Conservation (phyloP, 2,888 invertebrate genomes). For the Arenicola marina region DNA sequence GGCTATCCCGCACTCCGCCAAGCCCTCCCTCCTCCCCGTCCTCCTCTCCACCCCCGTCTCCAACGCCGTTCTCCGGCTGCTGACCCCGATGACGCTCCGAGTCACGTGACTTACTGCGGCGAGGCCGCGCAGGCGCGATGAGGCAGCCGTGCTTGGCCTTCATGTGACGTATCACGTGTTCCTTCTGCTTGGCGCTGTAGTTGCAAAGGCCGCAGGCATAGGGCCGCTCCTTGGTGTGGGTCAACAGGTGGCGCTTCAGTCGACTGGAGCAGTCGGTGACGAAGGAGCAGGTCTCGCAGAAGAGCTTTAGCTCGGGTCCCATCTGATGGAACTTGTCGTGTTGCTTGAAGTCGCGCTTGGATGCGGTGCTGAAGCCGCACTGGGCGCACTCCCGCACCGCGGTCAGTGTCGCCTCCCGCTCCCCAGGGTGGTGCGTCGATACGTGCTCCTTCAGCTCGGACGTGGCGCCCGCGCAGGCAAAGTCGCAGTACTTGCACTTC, state of each 20-base stretch:
- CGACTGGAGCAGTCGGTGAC: slow-evolving; percentile 58
- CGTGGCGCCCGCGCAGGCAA: slow-evolving; percentile 53
- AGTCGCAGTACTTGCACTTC: slow-evolving; percentile 54
- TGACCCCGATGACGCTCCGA: not conserved
- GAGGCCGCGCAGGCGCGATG: slow-evolving; percentile 14
- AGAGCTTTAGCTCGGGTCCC: slow-evolving; percentile 56
- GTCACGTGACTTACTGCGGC: not conserved
- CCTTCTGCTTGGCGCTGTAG: slow-evolving; percentile 54
- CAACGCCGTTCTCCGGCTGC: not conserved
- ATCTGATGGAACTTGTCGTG: slow-evolving; percentile 56
- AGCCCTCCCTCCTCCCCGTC: no score
- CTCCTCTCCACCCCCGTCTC: not conserved
- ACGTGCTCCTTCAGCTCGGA: slow-evolving; percentile 56
- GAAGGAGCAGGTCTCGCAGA: slow-evolving; percentile 56
- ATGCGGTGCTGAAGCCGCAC: slow-evolving; percentile 46
- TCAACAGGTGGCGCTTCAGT: slow-evolving; percentile 50
- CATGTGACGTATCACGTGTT: slow-evolving; percentile 44
- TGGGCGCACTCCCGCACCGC: slow-evolving; percentile 37
- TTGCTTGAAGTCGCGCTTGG: slow-evolving; percentile 52
- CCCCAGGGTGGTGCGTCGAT: no score
- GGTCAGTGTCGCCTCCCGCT: slow-evolving; percentile 19
- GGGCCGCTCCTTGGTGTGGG: slow-evolving; percentile 53
- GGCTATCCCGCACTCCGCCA: not conserved
- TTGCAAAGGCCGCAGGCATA: slow-evolving; percentile 53
- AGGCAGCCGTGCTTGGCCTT: slow-evolving; percentile 50